A percentile compares a stretch with the other conserved stretches of the same genome.
These are phyloP conservation scores for Tragelaphus oryx DNA, from an alignment of 2,797 vertebrate species.

Conservation along the genomic window DNA sequence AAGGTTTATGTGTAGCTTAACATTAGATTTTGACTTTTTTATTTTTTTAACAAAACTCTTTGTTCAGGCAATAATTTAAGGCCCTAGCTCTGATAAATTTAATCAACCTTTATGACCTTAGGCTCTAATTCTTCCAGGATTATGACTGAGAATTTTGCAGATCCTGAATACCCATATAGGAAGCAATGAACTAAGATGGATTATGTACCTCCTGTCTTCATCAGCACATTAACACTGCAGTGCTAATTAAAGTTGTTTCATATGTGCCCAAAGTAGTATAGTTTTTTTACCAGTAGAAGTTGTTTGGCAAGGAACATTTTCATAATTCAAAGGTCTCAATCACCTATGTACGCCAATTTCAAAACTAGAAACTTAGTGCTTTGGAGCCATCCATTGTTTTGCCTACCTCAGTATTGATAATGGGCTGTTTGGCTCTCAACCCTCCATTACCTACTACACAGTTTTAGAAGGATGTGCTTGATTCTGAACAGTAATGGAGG, in stretches of 20 bases:
- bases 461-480: neutral
- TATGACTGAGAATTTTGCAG: neutral
- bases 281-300: neutral
- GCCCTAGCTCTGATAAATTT: neutral
- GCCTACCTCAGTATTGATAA: too few relatives aligned
- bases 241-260: neutral
- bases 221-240: neutral
- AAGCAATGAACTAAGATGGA: neutral
- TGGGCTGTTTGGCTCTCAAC: neutral
- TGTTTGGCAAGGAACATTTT: neutral
- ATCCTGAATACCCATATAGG: neutral
- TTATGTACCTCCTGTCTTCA: neutral
- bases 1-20: neutral
- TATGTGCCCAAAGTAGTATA: neutral
- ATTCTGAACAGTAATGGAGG: neutral
- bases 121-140: neutral
- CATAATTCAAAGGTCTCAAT: neutral
- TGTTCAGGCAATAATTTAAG: neutral
- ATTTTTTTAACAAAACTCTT: neutral
- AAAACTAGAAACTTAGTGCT: neutral
- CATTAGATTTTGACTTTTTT: neutral
- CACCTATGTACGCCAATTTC: neutral
- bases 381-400: neutral
- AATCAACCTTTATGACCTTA: neutral
- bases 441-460: neutral